phyloP scores from a whole-genome alignment of 2,888 invertebrate genomes.

The Ferrisia virgata region DNA sequence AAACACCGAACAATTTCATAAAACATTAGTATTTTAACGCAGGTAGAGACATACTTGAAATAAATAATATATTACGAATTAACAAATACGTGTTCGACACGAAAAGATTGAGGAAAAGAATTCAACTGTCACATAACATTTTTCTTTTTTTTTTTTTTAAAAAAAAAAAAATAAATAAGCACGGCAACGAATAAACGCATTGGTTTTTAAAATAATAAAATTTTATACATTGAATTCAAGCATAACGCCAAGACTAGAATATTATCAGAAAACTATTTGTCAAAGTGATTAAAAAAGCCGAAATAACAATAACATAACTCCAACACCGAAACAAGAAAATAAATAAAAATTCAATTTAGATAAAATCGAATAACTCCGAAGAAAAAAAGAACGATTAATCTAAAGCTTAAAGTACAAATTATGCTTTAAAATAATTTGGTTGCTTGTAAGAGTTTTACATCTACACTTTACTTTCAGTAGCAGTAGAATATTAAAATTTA shows the following conservation, averaged over 20 bases:
- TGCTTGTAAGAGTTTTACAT: background rate
- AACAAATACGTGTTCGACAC: constrained; percentile 17
- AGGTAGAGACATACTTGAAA: background rate
- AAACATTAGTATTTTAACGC: background rate
- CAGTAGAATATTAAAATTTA: background rate
- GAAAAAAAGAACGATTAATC: background rate
- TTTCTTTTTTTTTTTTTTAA: background rate
- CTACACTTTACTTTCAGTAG: background rate
- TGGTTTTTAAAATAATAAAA: background rate
- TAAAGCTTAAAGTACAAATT: background rate
- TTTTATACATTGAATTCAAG: background rate
- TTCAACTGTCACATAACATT: background rate
- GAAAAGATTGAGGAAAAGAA: background rate
- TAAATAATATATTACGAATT: background rate
- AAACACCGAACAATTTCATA: background rate
- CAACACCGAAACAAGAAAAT: background rate
- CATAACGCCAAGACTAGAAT: background rate
- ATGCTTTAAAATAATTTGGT: background rate
- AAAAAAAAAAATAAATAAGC: background rate
- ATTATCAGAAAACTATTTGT: background rate
- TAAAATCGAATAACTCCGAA: background rate
- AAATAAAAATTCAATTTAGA: background rate
- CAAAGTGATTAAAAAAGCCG: background rate
- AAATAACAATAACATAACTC: background rate
- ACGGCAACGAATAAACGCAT: background rate